These are phyloP conservation scores for Serilophus lunatus DNA, from an alignment of 2,113 vertebrate genomes.

Conservation along the genomic window DNA sequence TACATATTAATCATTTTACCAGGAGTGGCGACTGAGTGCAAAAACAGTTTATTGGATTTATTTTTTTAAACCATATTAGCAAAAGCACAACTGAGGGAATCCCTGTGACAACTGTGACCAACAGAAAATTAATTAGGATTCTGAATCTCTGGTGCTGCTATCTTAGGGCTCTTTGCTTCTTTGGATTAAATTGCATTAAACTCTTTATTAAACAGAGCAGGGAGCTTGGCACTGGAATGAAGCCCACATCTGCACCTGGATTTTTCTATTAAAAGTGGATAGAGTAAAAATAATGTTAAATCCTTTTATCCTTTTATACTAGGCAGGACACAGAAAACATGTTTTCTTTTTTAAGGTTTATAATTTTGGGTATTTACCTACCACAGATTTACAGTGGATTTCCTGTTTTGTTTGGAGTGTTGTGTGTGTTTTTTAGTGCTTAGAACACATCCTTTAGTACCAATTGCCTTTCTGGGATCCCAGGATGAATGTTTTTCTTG, in stretches of 20 bases:
- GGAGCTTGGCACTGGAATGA: conserved; percentile 60
- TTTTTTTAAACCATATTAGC: not conserved
- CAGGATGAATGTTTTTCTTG: conserved; percentile 43
- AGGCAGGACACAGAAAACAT: not conserved
- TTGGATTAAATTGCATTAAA: conserved; percentile 60
- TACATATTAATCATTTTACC: not conserved
- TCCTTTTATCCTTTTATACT: conserved; percentile 10
- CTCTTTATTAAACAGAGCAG: conserved; percentile 66
- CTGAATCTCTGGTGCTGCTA: conserved; percentile 13
- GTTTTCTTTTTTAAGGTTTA: not conserved
- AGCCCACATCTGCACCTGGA: conserved; percentile 66
- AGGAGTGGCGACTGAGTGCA: not conserved
- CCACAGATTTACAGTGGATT: not conserved
- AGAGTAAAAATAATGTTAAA: conserved; percentile 63
- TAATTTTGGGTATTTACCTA: conserved; percentile 10
- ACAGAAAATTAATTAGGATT: conserved; percentile 58
- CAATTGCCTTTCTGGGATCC: not conserved
- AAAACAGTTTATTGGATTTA: not conserved
- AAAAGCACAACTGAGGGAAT: not conserved
- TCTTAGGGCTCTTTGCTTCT: conserved; percentile 47
- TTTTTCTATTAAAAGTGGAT: conserved; percentile 65
- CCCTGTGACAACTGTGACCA: conserved; percentile 33
- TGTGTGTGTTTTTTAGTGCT: not conserved
- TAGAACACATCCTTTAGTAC: not conserved
- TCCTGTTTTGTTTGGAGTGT: conserved; percentile 19